phyloP scores from a whole-genome alignment of 2,797 vertebrate genomes.

The Liparis tanakae region DNA sequence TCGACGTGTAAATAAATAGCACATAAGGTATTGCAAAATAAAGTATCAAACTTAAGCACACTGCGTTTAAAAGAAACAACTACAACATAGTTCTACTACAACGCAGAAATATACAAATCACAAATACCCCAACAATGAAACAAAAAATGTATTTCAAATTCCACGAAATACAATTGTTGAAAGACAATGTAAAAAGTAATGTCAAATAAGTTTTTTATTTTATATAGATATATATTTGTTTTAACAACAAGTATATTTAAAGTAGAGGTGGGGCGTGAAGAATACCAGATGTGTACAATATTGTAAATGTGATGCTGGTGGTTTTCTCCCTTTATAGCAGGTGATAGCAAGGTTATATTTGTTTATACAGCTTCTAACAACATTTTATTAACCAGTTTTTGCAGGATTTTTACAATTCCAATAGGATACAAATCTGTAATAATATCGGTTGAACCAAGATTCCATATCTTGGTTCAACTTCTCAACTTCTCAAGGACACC shows the following conservation, averaged over 20 bases:
- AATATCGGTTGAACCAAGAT: background rate
- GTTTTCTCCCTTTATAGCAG: background rate
- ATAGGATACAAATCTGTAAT: background rate
- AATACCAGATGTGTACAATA: background rate
- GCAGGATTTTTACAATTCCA: background rate
- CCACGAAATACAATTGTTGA: background rate
- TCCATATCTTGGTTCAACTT: no score
- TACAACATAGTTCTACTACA: background rate
- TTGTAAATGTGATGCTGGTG: background rate
- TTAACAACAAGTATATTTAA: background rate
- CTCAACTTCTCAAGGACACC: no score
- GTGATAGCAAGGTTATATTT: background rate
- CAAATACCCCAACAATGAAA: background rate
- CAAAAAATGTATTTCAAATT: background rate
- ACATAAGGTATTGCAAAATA: no score
- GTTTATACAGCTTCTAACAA: background rate
- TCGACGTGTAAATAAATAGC: no score
- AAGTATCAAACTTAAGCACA: background rate
- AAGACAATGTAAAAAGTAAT: background rate
- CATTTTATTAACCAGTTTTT: background rate
- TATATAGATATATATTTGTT: no score
- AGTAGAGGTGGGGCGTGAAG: background rate
- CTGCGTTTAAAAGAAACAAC: background rate
- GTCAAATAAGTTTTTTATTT: background rate
- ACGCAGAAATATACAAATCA: no score